phyloP scores from a whole-genome alignment of 2,113 vertebrate genomes.

The Silurus meridionalis region DNA sequence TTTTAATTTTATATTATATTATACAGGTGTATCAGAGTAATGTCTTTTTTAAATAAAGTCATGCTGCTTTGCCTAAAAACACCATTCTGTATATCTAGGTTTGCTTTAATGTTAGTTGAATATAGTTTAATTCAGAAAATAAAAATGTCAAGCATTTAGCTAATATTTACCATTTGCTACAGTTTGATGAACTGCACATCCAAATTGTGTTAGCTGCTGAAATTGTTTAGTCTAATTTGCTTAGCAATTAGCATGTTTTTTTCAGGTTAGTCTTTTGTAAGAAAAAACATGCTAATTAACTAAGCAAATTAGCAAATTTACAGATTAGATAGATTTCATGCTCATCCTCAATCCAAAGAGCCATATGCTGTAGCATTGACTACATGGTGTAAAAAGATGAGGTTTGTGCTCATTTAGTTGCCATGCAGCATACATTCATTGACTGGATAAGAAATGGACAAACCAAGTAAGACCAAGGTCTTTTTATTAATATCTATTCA shows the following conservation, averaged over 20 bases:
- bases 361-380: neutral
- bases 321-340: neutral
- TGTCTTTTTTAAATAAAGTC: neutral
- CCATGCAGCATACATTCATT: neutral
- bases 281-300: neutral
- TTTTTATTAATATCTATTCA: neutral
- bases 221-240: neutral
- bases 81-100: neutral
- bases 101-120: neutral
- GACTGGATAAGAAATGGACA: neutral
- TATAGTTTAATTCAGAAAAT: no score
- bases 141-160: neutral
- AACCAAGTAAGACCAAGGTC: neutral
- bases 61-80: neutral
- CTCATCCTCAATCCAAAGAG: neutral
- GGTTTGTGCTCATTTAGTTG: neutral
- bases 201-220: neutral
- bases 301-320: neutral
- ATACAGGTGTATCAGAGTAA: no score
- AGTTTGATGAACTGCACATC: neutral
- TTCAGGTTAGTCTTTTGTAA: no score
- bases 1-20: neutral
- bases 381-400: neutral
- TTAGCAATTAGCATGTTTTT: neutral
- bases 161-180: neutral